Evolutionary conservation across 2,888 invertebrate species (phyloP).

Genomic region (Rhogogaster chlorosoma): DNA sequence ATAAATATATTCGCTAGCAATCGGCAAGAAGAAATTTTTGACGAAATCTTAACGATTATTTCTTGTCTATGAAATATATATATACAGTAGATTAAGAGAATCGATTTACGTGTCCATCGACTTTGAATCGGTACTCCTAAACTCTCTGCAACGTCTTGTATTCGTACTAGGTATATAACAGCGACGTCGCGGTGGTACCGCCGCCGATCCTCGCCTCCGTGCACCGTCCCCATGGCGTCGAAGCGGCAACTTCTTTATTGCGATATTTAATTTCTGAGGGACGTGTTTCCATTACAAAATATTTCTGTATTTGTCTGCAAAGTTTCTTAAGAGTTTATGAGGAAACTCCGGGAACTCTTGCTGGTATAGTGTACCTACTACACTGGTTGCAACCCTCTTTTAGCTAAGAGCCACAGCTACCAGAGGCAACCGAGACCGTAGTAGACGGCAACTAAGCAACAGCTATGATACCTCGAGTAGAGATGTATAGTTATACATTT

Average conservation of each 20-base stretch:
- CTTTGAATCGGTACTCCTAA: neutral
- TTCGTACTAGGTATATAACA: neutral
- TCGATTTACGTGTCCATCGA: neutral
- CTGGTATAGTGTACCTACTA: conserved; percentile 51
- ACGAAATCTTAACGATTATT: neutral
- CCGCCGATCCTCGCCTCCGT: conserved; percentile 42
- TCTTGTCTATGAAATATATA: neutral
- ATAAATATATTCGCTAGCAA: neutral
- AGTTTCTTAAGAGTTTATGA: conserved; percentile 74
- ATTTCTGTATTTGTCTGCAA: conserved; percentile 75
- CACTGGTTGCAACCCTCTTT: conserved; percentile 60
- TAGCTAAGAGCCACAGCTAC: conserved; percentile 40
- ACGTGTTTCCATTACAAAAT: conserved; percentile 75
- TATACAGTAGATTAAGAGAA: neutral
- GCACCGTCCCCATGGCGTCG: conserved; percentile 48
- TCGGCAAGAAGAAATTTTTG: conserved; percentile 56
- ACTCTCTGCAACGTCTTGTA: neutral
- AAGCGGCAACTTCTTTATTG: conserved; percentile 64
- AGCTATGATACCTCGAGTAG: conserved; percentile 52
- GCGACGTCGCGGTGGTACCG: neutral
- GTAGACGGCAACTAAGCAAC: conserved; percentile 61
- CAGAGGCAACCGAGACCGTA: conserved; percentile 55
- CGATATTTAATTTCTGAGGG: conserved; percentile 73
- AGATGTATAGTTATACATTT: conserved; percentile 49
- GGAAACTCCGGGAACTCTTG: conserved; percentile 69